phyloP scores from a whole-genome alignment of 2,797 vertebrate species.

The Centroberyx gerrardi region DNA sequence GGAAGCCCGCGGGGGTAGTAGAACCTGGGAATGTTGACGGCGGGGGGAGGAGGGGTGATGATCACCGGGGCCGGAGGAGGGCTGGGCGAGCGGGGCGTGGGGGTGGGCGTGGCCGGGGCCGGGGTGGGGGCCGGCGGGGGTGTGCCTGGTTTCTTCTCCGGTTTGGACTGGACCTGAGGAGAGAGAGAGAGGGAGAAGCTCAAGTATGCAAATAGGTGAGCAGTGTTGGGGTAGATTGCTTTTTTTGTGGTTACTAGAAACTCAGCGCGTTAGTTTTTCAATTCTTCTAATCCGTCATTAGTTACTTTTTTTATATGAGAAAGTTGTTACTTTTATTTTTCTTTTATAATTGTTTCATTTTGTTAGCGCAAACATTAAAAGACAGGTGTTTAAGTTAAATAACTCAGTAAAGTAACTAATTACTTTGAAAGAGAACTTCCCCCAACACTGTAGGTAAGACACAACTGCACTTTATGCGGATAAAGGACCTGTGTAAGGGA shows the following conservation, averaged over 20 bases:
- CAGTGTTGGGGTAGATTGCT: background rate
- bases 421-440: background rate
- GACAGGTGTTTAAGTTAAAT: background rate
- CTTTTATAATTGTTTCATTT: too few relatives aligned
- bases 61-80: slow-evolving; percentile 82
- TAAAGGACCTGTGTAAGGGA: background rate
- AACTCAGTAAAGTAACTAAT: background rate
- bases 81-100: slow-evolving; percentile 72
- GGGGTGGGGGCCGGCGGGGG: slow-evolving; percentile 85
- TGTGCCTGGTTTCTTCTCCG: slow-evolving; percentile 93
- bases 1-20: slow-evolving; percentile 98
- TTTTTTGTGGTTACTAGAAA: too few relatives aligned
- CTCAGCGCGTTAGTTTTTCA: too few relatives aligned
- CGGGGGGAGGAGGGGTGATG: slow-evolving; percentile 85
- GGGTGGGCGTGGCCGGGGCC: slow-evolving; percentile 80
- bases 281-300: too few relatives aligned
- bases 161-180: slow-evolving; percentile 92
- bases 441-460: background rate
- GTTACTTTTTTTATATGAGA: too few relatives aligned
- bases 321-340: too few relatives aligned
- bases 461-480: background rate
- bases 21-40: slow-evolving; percentile 99
- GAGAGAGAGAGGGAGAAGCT: slow-evolving; percentile 10
- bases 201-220: background rate
- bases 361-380: too few relatives aligned